Evolutionary conservation across 2,113 vertebrate species (phyloP).

Genomic region (Sturnira hondurensis): DNA sequence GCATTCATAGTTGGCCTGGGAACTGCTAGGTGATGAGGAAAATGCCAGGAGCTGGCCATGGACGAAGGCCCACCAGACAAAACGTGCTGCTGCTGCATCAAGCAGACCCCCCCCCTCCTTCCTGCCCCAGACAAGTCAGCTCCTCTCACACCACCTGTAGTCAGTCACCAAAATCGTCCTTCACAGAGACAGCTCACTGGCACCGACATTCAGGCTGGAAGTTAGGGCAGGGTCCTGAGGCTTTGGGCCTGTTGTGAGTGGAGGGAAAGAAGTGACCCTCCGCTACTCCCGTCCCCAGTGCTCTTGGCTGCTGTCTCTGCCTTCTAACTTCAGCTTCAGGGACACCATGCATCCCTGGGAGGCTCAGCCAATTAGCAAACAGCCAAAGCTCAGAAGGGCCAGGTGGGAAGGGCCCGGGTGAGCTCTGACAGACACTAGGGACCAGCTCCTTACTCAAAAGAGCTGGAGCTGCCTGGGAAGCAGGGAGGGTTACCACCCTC

Average conservation of each 20-base stretch:
- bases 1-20: too few species aligned
- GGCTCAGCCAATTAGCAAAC: not conserved
- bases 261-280: not conserved
- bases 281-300: accelerated
- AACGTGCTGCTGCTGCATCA: not conserved
- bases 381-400: not conserved
- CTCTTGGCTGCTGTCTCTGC: not conserved
- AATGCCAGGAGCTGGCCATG: not conserved
- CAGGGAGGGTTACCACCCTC: not conserved
- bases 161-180: too few species aligned
- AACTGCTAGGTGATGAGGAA: too few species aligned
- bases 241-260: not conserved
- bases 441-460: not conserved
- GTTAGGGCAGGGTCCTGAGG: not conserved
- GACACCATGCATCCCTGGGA: not conserved
- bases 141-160: not conserved
- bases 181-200: not conserved
- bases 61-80: not conserved
- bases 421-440: too few species aligned
- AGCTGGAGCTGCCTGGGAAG: not conserved
- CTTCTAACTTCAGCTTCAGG: not conserved
- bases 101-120: too few species aligned
- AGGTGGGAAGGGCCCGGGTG: not conserved
- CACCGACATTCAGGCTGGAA: not conserved
- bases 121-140: not conserved